phyloP scores from a whole-genome alignment of 1,140 invertebrate species.

The Calliopsis andreniformis region DNA sequence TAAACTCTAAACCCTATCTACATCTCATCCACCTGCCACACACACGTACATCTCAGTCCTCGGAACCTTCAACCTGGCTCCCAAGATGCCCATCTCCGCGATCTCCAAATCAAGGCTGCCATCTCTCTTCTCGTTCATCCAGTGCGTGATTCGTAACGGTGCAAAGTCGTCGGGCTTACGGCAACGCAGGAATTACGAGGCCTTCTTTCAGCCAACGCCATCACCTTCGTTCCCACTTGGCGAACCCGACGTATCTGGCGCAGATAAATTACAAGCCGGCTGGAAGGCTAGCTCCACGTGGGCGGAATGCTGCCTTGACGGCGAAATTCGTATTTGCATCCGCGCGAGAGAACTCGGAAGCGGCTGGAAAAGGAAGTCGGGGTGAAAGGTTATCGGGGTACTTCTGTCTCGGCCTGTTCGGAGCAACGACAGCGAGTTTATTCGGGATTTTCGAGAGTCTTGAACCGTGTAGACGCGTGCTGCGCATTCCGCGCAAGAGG shows the following conservation, averaged over 20 bases:
- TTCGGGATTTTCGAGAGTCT: too few species aligned
- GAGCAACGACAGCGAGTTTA: neutral
- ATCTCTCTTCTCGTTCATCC: too few species aligned
- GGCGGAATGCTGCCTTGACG: conserved; percentile 46
- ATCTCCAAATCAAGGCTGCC: too few species aligned
- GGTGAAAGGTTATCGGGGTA: conserved; percentile 19
- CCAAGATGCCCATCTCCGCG: too few species aligned
- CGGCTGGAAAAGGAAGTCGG: conserved; percentile 10
- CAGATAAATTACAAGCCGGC: conserved; percentile 58
- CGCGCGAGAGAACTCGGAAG: conserved; percentile 6
- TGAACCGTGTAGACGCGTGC: too few species aligned
- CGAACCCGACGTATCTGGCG: conserved; percentile 57
- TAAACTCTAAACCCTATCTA: too few species aligned
- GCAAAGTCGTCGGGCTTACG: conserved; percentile 40
- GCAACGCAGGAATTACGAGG: conserved; percentile 52
- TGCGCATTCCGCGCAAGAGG: too few species aligned
- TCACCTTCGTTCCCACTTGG: conserved; percentile 47
- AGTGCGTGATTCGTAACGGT: conserved; percentile 49
- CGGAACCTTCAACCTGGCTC: too few species aligned
- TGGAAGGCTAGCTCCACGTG: conserved; percentile 54
- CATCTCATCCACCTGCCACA: too few species aligned
- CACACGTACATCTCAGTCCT: too few species aligned
- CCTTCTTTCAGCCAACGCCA: conserved; percentile 11
- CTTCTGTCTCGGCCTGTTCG: conserved; percentile 1
- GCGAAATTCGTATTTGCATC: conserved; percentile 56